Percentiles rank a stretch among this genome's conserved stretches.
phyloP scores from a whole-genome alignment of 2,113 vertebrate genomes.

The Apistogramma diplotaenia region DNA sequence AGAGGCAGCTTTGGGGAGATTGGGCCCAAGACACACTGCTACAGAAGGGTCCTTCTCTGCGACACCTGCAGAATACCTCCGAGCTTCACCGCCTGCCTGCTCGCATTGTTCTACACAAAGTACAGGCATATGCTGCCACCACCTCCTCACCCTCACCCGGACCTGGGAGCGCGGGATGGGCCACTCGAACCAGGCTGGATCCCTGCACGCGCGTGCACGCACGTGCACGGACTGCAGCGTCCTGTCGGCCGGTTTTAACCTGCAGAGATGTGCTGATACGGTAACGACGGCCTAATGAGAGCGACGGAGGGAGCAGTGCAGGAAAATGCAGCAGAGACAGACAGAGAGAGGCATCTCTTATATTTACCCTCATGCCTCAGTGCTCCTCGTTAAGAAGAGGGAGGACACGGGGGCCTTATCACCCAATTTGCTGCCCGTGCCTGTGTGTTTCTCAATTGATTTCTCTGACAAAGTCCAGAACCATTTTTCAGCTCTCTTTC shows the following conservation, averaged over 20 bases:
- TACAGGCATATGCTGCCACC: constrained; percentile 28
- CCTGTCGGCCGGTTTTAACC: constrained; percentile 30
- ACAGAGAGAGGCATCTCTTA: constrained; percentile 65
- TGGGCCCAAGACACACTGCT: constrained; percentile 78
- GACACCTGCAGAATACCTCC: constrained; percentile 81
- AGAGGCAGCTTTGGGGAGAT: constrained; percentile 79
- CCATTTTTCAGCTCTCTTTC: constrained; percentile 66
- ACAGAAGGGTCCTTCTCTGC: constrained; percentile 78
- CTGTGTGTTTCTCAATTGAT: constrained; percentile 72
- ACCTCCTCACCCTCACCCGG: constrained; percentile 33
- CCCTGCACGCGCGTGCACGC: constrained; percentile 23
- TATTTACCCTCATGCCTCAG: constrained; percentile 72
- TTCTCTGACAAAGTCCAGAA: constrained; percentile 74
- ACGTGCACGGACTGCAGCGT: neutral
- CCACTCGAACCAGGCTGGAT: no score
- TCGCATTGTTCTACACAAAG: constrained; percentile 63
- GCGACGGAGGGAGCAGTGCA: constrained; percentile 4
- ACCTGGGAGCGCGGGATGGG: constrained; percentile 36
- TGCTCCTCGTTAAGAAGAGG: constrained; percentile 69
- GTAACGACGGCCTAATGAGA: constrained; percentile 7
- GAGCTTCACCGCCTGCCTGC: constrained; percentile 44
- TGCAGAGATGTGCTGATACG: constrained; percentile 33
- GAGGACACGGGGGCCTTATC: constrained; percentile 70
- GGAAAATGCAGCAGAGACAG: constrained; percentile 42
- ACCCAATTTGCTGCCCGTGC: constrained; percentile 72